Evolutionary conservation across 2,113 vertebrate genomes (phyloP), one percentile per base, ranked within the genome.

Genomic region (Nothobranchius furzeri): DNA sequence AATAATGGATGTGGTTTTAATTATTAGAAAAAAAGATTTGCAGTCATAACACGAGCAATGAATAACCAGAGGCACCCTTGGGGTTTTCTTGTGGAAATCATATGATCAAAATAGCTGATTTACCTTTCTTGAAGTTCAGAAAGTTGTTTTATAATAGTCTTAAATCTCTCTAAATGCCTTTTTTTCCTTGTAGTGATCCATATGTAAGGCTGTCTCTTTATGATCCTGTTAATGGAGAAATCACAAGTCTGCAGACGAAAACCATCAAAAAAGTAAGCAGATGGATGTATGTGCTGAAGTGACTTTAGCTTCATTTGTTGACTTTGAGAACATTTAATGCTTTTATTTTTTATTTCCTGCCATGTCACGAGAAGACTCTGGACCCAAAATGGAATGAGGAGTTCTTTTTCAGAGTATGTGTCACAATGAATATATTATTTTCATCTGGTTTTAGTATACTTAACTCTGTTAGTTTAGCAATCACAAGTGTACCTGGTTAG

Each of bases 311-410:
- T 62, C 63, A 11, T 37, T 49, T 35, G 3, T 59, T 13, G 35
- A 49, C 47, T 52, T 46, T 7, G 4, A 46, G 3, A 1, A 7
- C 67, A 11, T 74, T 76, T 73, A 11, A 58, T 24, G 13, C 13
- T 24, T 71, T 36, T 43, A 24, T 56, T 70, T 25, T 20, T 12
- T 54, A 57, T 75, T 12, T 25, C 3, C 17, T 69, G n/a, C 66
- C 12, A 15, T 74, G 12, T 62, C 50, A 70, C 51, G 37, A 30
- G 4, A 72, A 98, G 98, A 95, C 93, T 12, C 88, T 99, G 89
- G 95, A 98, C 88, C 98, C 98, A 53, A 98, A 96, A 73, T 99
- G 98, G 98, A 96, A 97, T 14, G 96, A 99, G 85, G 96, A 98
- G 83, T 95, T 98, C 80, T 90, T 94, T 59, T 97, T 99, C 83